These are phyloP conservation scores for Arge pagana DNA, from an alignment of 2,888 invertebrate species.

Conservation along the genomic window DNA sequence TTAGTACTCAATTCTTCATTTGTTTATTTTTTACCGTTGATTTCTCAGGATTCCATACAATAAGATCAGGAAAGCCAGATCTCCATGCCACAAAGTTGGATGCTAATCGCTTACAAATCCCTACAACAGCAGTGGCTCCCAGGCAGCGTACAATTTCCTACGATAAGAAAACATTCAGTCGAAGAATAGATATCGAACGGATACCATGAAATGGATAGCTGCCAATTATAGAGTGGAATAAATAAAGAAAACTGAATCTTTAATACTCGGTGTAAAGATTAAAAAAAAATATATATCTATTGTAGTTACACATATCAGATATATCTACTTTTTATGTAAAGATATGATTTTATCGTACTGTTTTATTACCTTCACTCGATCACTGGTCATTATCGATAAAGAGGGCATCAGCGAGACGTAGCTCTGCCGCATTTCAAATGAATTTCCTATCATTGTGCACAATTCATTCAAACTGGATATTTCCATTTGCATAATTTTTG, in stretches of 20 bases:
- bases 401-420: constrained; percentile 40
- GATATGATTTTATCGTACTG: not conserved
- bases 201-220: constrained; percentile 46
- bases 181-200: constrained; percentile 32
- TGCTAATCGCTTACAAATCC: constrained; percentile 67
- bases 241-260: constrained; percentile 19
- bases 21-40: not conserved
- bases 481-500: constrained; percentile 58
- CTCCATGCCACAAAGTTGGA: constrained; percentile 65
- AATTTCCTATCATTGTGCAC: constrained; percentile 55
- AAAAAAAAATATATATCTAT: constrained; percentile 30
- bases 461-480: constrained; percentile 55
- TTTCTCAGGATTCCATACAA: constrained; percentile 69
- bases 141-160: constrained; percentile 62
- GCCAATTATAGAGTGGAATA: constrained; percentile 11
- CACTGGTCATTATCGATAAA: constrained; percentile 32
- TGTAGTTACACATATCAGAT: too few species aligned
- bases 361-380: constrained; percentile 35
- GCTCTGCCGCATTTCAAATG: constrained; percentile 33
- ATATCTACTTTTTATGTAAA: too few species aligned
- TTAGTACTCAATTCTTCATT: not conserved
- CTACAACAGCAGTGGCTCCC: constrained; percentile 60
- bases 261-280: constrained; percentile 36
- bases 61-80: constrained; percentile 83
- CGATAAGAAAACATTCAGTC: constrained; percentile 27